Conservation (phyloP, 2,113 vertebrate genomes). For the Sinocyclocheilus anophthalmus region DNA sequence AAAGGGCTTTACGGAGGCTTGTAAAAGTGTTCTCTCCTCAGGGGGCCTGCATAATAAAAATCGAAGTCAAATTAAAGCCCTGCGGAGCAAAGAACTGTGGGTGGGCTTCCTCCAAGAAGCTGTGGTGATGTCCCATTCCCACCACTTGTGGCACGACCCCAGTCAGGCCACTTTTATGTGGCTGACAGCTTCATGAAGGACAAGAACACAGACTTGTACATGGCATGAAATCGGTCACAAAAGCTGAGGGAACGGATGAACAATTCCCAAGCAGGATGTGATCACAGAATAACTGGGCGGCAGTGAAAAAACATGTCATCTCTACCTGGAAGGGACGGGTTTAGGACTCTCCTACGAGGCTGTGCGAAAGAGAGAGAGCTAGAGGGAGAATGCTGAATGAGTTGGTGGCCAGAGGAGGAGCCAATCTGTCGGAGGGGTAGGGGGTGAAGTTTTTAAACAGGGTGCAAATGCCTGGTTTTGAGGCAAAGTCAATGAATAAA, state of each 20-base stretch:
- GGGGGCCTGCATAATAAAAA: conserved; percentile 68
- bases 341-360: conserved; percentile 83
- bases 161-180: conserved; percentile 84
- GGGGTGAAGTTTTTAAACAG: conserved; percentile 48
- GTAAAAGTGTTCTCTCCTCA: conserved; percentile 69
- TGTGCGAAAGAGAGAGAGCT: conserved; percentile 59
- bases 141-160: conserved; percentile 85
- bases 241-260: conserved; percentile 85
- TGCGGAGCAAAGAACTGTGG: conserved; percentile 72
- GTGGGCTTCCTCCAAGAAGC: conserved; percentile 80
- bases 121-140: conserved; percentile 83
- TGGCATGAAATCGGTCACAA: conserved; percentile 92
- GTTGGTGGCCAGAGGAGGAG: conserved; percentile 48
- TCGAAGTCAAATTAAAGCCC: conserved; percentile 66
- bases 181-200: conserved; percentile 92
- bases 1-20: conserved; percentile 60
- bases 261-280: conserved; percentile 88
- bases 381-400: conserved; percentile 50
- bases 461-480: conserved; percentile 43
- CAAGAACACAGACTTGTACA: conserved; percentile 84
- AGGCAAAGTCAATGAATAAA: conserved; percentile 98
- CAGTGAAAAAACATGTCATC: conserved; percentile 85
- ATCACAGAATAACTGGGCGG: conserved; percentile 87
- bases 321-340: conserved; percentile 79
- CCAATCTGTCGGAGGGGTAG: conserved; percentile 52